Percentiles rank a stretch among this genome's conserved stretches.
Evolutionary conservation across 1,140 invertebrate species (phyloP).

Genomic region (Vanessa tameamea): DNA sequence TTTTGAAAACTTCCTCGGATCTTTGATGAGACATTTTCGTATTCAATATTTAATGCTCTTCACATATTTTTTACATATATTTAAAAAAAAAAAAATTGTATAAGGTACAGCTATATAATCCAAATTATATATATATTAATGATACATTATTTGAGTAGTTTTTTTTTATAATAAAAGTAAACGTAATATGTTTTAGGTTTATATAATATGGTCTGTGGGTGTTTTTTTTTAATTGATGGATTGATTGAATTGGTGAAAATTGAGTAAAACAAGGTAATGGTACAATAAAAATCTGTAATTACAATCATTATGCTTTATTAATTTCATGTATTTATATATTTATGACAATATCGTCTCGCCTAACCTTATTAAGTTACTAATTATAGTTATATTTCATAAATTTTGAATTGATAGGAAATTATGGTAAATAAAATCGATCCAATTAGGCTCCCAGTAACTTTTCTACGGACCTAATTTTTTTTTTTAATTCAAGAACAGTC

Average conservation of each 20-base stretch:
- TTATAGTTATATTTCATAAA: slow-evolving; percentile 81
- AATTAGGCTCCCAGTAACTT: slow-evolving; percentile 58
- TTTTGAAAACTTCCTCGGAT: background rate
- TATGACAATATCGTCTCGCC: slow-evolving; percentile 82
- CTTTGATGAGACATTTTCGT: too few relatives aligned
- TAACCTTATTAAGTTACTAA: slow-evolving; percentile 82
- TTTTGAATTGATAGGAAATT: slow-evolving; percentile 81
- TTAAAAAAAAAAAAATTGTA: too few relatives aligned
- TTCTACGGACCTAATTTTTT: slow-evolving; percentile 59
- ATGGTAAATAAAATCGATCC: slow-evolving; percentile 79
- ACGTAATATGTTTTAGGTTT: background rate
- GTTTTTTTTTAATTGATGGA: background rate
- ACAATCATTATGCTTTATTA: slow-evolving; percentile 81
- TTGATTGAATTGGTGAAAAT: slow-evolving; percentile 3
- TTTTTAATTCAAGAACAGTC: slow-evolving; percentile 61
- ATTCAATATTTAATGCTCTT: too few relatives aligned
- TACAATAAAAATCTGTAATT: slow-evolving; percentile 68
- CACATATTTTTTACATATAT: too few relatives aligned
- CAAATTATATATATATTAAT: too few relatives aligned
- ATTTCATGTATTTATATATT: slow-evolving; percentile 83
- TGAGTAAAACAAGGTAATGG: slow-evolving; percentile 24
- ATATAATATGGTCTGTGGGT: background rate
- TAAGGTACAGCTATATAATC: too few relatives aligned
- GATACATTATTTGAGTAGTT: too few relatives aligned
- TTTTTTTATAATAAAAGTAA: too few relatives aligned